Conservation (phyloP, 1,140 invertebrate species). For the Drosophila littoralis region DNA sequence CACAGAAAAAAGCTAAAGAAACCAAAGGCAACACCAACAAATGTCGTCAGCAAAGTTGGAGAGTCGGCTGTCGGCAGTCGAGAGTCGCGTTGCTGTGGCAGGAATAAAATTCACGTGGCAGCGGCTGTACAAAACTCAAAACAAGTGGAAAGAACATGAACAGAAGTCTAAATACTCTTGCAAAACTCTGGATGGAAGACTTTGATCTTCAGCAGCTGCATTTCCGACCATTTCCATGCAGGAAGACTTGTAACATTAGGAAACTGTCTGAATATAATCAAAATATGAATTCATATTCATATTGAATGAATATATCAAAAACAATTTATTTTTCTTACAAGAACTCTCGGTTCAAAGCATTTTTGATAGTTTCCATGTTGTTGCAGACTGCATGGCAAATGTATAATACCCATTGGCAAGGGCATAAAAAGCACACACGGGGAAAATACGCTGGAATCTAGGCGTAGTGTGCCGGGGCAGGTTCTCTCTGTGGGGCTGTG, state of each 20-base stretch:
- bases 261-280: too few relatives aligned
- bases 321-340: too few relatives aligned
- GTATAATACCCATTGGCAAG: not conserved
- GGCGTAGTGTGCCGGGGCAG: slow-evolving; percentile 12
- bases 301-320: too few relatives aligned
- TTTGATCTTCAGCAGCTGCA: not conserved
- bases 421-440: slow-evolving; percentile 48
- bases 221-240: too few relatives aligned
- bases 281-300: too few relatives aligned
- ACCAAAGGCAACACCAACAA: slow-evolving; percentile 49
- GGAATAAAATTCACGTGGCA: slow-evolving; percentile 71
- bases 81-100: slow-evolving; percentile 45
- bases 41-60: slow-evolving; percentile 68
- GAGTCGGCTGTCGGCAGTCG: slow-evolving; percentile 34
- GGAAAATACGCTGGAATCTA: slow-evolving; percentile 55
- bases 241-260: too few relatives aligned
- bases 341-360: too few relatives aligned
- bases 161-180: slow-evolving; percentile 18
- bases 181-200: not conserved
- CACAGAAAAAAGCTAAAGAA: slow-evolving; percentile 14
- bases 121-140: slow-evolving; percentile 11
- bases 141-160: not conserved
- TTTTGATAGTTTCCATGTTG: too few relatives aligned
- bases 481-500: slow-evolving; percentile 25
- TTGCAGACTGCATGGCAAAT: slow-evolving; percentile 28